Conservation (phyloP, 2,888 invertebrate species). For the Therioaphis trifolii region DNA sequence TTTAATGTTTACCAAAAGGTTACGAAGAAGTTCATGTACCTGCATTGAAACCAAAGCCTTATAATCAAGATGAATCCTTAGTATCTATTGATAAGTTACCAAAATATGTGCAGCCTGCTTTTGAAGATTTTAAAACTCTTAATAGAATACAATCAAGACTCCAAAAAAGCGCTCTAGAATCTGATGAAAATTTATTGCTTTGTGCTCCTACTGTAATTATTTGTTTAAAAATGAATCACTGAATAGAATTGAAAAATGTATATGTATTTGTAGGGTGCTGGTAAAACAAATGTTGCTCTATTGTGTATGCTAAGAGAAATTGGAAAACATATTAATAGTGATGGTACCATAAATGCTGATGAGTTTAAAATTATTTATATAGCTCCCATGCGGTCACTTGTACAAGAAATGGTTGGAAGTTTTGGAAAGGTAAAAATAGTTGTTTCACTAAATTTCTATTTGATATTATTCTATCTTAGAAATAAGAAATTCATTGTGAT, state of each 20-base stretch:
- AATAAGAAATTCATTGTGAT: too few relatives aligned
- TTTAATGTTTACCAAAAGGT: slow-evolving; percentile 70
- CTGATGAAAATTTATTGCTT: slow-evolving; percentile 94
- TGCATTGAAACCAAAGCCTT: slow-evolving; percentile 94
- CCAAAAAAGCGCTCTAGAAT: slow-evolving; percentile 87
- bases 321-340: slow-evolving; percentile 96
- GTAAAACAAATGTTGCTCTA: slow-evolving; percentile 98
- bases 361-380: slow-evolving; percentile 99
- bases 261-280: slow-evolving; percentile 79
- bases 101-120: slow-evolving; percentile 96
- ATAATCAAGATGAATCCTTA: slow-evolving; percentile 87
- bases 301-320: slow-evolving; percentile 95
- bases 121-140: slow-evolving; percentile 94
- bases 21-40: slow-evolving; percentile 99
- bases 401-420: slow-evolving; percentile 95
- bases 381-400: slow-evolving; percentile 98
- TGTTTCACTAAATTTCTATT: slow-evolving; percentile 24
- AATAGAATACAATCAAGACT: slow-evolving; percentile 96
- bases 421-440: slow-evolving; percentile 77
- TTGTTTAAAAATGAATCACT: background rate
- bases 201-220: slow-evolving; percentile 90
- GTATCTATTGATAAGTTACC: slow-evolving; percentile 90
- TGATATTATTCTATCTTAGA: too few relatives aligned
- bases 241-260: background rate
- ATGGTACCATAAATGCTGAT: slow-evolving; percentile 94